A percentile compares a stretch with the other conserved stretches of the same genome.
Evolutionary conservation across 2,797 vertebrate species (phyloP).

Genomic region (Sebastes goodei): DNA sequence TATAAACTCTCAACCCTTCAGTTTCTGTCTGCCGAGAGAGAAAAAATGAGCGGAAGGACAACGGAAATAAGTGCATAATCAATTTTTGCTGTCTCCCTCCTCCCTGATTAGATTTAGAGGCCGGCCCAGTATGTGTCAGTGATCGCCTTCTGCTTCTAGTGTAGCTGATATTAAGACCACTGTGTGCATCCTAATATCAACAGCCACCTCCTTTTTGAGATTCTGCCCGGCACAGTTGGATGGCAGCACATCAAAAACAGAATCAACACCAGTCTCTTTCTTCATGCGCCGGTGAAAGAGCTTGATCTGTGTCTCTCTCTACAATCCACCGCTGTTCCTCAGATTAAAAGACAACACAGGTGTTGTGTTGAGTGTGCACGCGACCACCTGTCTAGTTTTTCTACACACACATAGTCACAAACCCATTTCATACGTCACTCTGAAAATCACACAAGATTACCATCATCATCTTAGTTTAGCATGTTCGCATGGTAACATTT

Average conservation of each 20-base stretch:
- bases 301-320: constrained; percentile 14
- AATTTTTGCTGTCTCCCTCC: constrained; percentile 1
- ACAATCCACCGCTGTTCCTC: constrained; percentile 8
- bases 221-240: constrained; percentile 21
- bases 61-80: constrained; percentile 7
- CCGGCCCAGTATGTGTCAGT: constrained; percentile 2
- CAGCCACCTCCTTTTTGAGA: constrained; percentile 29
- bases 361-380: constrained; percentile 8
- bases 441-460: neutral
- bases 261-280: constrained; percentile 20
- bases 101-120: constrained; percentile 23
- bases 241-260: constrained; percentile 50
- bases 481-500: neutral
- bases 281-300: constrained; percentile 9
- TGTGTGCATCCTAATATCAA: constrained; percentile 35
- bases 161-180: constrained; percentile 24
- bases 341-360: constrained; percentile 43
- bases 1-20: constrained; percentile 4
- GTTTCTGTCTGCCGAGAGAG: neutral
- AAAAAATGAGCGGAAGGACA: neutral
- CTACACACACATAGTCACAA: neutral
- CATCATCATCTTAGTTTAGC: neutral
- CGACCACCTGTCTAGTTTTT: constrained; percentile 21
- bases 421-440: neutral
- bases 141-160: neutral